Evolutionary conservation across 2,113 vertebrate species (phyloP), one percentile per base, ranked within the genome.

Genomic region (Electrona antarctica): DNA sequence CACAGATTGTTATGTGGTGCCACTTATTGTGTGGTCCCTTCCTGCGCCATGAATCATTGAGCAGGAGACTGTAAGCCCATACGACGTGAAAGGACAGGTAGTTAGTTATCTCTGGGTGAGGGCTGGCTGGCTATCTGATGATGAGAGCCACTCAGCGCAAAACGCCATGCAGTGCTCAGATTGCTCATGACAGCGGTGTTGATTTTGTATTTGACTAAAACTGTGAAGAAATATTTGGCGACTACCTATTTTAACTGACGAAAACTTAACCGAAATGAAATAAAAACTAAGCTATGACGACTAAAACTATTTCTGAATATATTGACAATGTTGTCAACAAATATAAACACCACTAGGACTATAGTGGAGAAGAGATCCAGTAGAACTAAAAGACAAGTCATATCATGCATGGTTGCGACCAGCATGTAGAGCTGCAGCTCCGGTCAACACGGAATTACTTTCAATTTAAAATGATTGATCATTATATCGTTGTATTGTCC

Each of bases 41-140:
- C 89, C 92, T 88, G 86, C 74, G 52, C 45, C 81, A 91, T 93
- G 73, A 93, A 93, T 92, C 80, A 86, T 93, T 92, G 66, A 93
- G 84, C 64, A 86, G 84, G 54, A 0, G 58, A 76, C 72, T 83
- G 92, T 85, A 91, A 92, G 33, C 87, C 81, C 76, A 90, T 86
- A 88, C 90, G 84, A 21, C 21, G 21, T 21, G 21, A 21, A 21
- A 21, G 21, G 71, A 80, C 73, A 12, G 33, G 33, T 41, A 59
- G 84, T 71, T 65, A 33, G 78, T 77, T 77, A 62, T 80, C 87
- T 76, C 81, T 70, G 81, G 58, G 60, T 69, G 73, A 76, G 46
- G 54, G 64, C 3, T n/a, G 54, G 10, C 33, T 41, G 77, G 84
- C 67, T 71, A 79, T 64, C 74, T 64, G 76, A 82, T 69, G 79